Evolutionary conservation across 2,113 vertebrate species (phyloP), one percentile per base, ranked within the genome.

Genomic region (Nanorana parkeri): DNA sequence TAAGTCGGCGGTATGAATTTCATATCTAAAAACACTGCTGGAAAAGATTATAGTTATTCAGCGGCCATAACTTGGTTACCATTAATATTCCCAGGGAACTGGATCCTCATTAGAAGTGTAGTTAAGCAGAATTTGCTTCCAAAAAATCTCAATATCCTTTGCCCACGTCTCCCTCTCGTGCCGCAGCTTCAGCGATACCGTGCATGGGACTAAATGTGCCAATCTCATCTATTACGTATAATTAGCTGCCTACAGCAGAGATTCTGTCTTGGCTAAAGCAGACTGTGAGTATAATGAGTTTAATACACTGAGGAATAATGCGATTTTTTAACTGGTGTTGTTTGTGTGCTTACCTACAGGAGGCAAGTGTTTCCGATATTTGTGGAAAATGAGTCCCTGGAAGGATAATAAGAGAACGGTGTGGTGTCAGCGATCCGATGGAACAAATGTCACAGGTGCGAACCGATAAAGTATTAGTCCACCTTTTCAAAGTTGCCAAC

Each of bases 401-500:
- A 93, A 58, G 84, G 96, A 97, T 89, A 98, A 98, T 1, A 78
- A 95, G 28, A 93, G 98, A 79, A 87, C 86, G 0, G 98, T 98
- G 84, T 99, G 98, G 98, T 99, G 98, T 85, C 95, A 99, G 78
- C 97, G 97, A 80, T 99, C 97, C 0, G 98, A 99, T 54, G 96
- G 97, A 2, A 65, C 97, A 83, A 98, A 99, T 26, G 97, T 99
- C 87, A 99, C 98, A 94, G 98, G 98, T 99, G 92, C 10, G 41
- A 47, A 47, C 41, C 41, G 32, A 36, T 36, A 47, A 47, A 8
- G 13, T 3, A 1, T 47, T 47, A 47, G 11, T 47, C 41, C 13
- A 1, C 41, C 41, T 15, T 36, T 47, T 47, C 41, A 47, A 8
- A 47, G 41, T 15, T 13, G 10, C 41, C 41, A 15, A 0, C 13